A percentile compares a stretch with the other conserved stretches of the same genome.
Evolutionary conservation across 2,888 invertebrate species (phyloP).

Genomic region (Oligia strigilis): DNA sequence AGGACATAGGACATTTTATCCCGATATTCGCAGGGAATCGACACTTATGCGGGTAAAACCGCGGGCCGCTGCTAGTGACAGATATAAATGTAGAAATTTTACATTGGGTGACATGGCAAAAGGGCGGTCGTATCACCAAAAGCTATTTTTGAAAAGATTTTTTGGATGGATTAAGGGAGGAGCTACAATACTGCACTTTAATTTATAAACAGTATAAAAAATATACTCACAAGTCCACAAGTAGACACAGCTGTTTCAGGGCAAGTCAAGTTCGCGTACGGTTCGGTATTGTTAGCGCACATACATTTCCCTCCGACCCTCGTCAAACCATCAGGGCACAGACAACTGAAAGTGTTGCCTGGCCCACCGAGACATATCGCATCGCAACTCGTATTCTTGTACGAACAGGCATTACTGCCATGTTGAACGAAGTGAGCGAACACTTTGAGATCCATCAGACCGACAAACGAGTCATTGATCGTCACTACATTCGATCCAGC

Average conservation of each 20-base stretch:
- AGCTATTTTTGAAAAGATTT: background rate
- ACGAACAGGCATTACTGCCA: constrained; percentile 93
- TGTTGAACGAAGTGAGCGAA: constrained; percentile 94
- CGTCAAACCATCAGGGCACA: constrained; percentile 95
- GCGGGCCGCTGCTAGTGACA: too few relatives aligned
- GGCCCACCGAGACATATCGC: constrained; percentile 95
- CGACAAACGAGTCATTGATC: constrained; percentile 91
- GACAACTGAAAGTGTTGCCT: constrained; percentile 92
- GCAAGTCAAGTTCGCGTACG: constrained; percentile 93
- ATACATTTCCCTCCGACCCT: constrained; percentile 91
- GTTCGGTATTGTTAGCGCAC: constrained; percentile 93
- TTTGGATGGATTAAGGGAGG: background rate
- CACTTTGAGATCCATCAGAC: constrained; percentile 95
- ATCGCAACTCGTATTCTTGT: constrained; percentile 91
- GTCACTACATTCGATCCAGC: constrained; percentile 91
- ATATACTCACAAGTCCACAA: constrained; percentile 88
- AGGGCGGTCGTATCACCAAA: too few relatives aligned
- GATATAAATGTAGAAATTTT: background rate
- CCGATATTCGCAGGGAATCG: too few relatives aligned
- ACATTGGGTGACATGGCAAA: background rate
- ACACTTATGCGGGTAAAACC: too few relatives aligned
- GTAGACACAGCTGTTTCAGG: constrained; percentile 90
- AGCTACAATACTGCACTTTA: background rate
- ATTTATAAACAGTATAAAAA: background rate
- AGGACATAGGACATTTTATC: too few relatives aligned